phyloP scores from a whole-genome alignment of 2,797 vertebrate genomes.

The Poliocrania exsul region DNA sequence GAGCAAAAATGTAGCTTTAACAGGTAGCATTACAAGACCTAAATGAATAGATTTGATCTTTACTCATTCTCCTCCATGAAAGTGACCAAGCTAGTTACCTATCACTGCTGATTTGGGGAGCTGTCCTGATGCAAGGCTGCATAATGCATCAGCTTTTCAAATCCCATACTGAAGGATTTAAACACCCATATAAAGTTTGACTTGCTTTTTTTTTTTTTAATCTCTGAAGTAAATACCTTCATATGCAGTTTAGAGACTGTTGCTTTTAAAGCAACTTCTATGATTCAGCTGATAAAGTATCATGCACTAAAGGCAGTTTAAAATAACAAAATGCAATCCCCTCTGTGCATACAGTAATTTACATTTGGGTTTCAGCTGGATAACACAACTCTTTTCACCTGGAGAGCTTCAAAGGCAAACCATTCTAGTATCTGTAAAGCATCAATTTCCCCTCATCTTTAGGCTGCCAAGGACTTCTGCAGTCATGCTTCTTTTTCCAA shows the following conservation, averaged over 20 bases:
- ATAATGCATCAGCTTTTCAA: fast-evolving
- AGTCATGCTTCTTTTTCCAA: neutral
- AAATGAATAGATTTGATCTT: neutral
- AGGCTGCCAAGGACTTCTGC: neutral
- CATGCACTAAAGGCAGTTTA: fast-evolving
- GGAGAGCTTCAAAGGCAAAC: neutral
- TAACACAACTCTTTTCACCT: neutral
- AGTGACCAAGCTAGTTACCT: neutral
- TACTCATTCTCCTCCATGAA: neutral
- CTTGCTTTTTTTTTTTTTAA: neutral
- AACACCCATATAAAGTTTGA: neutral
- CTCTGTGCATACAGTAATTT: neutral
- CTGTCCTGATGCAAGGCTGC: neutral
- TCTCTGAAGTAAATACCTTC: neutral
- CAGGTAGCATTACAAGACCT: neutral
- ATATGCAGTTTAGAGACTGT: neutral
- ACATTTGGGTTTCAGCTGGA: neutral
- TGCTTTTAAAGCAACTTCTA: neutral
- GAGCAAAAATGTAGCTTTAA: neutral
- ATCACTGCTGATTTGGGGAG: neutral
- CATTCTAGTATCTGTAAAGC: neutral
- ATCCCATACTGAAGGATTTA: neutral
- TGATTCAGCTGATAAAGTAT: neutral
- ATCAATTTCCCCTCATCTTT: neutral
- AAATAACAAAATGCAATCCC: neutral